A percentile compares a stretch with the other conserved stretches of the same genome.
Evolutionary conservation across 2,888 invertebrate genomes (phyloP).

Genomic region (Amblyteles armatorius): DNA sequence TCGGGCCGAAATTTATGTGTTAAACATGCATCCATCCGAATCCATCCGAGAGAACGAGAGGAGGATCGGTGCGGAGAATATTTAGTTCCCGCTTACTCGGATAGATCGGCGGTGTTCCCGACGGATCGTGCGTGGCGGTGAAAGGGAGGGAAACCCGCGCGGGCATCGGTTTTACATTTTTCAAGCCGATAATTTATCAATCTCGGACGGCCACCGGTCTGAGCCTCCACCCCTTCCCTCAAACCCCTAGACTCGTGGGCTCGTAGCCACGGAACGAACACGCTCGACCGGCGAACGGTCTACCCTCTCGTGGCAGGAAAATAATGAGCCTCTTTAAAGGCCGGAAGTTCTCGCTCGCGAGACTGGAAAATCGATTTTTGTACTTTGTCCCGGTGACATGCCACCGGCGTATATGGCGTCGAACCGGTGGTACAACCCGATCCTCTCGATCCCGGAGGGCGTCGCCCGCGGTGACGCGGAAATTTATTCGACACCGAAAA

Average conservation of each 20-base stretch:
- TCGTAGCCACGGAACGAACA: conserved; percentile 40
- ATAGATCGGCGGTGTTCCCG: conserved; percentile 48
- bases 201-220: conserved; percentile 73
- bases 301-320: conserved; percentile 74
- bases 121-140: conserved; percentile 42
- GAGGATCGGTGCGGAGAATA: conserved; percentile 28
- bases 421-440: conserved; percentile 18
- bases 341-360: conserved; percentile 76
- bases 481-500: conserved; percentile 69
- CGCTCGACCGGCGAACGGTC: conserved; percentile 56
- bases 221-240: conserved; percentile 58
- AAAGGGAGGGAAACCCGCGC: conserved; percentile 45
- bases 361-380: conserved; percentile 78
- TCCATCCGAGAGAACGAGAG: conserved; percentile 68
- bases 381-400: conserved; percentile 72
- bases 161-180: conserved; percentile 82
- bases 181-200: conserved; percentile 83
- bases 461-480: conserved; percentile 52
- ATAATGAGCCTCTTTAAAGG: conserved; percentile 82
- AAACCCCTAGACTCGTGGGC: conserved; percentile 16
- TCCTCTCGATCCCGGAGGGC: conserved; percentile 13
- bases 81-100: conserved; percentile 44
- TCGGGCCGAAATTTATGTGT: conserved; percentile 78
- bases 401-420: conserved; percentile 27
- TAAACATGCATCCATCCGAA: conserved; percentile 78